Evolutionary conservation across 2,113 vertebrate genomes (phyloP).

Genomic region (Pomatostomus ruficeps): DNA sequence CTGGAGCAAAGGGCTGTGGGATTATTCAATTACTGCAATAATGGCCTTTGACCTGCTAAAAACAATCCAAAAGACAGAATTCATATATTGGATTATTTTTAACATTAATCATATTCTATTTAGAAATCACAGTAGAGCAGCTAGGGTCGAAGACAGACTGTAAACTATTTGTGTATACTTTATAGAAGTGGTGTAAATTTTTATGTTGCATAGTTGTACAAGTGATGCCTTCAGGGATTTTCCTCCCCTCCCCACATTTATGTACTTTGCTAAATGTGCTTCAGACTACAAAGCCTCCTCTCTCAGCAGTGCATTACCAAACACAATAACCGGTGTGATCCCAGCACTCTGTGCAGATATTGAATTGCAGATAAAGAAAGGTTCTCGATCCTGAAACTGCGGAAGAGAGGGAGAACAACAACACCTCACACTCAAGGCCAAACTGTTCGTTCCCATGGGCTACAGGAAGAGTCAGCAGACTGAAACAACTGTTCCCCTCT

Average conservation of each 20-base stretch:
- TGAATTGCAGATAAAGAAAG: neutral
- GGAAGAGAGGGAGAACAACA: neutral
- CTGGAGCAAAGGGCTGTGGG: constrained; percentile 60
- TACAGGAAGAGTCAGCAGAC: neutral
- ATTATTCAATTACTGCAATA: constrained; percentile 62
- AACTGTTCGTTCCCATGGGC: neutral
- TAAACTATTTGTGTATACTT: neutral
- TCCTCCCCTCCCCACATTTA: neutral
- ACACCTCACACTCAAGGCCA: neutral
- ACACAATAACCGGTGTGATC: rapidly evolving
- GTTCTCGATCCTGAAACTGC: neutral
- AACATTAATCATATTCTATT: constrained; percentile 35
- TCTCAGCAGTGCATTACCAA: neutral
- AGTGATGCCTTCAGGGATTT: neutral
- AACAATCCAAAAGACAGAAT: constrained; percentile 44
- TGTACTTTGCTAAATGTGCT: neutral
- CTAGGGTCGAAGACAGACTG: neutral
- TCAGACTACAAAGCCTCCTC: neutral
- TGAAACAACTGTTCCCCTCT: neutral
- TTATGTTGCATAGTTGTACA: neutral
- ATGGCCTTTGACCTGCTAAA: constrained; percentile 50
- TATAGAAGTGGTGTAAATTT: neutral
- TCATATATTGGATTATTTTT: constrained; percentile 47
- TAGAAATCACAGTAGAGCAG: constrained; percentile 9
- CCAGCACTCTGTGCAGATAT: neutral